Conservation (phyloP, 23 tunicate species). For the Diplosoma virens region DNA sequence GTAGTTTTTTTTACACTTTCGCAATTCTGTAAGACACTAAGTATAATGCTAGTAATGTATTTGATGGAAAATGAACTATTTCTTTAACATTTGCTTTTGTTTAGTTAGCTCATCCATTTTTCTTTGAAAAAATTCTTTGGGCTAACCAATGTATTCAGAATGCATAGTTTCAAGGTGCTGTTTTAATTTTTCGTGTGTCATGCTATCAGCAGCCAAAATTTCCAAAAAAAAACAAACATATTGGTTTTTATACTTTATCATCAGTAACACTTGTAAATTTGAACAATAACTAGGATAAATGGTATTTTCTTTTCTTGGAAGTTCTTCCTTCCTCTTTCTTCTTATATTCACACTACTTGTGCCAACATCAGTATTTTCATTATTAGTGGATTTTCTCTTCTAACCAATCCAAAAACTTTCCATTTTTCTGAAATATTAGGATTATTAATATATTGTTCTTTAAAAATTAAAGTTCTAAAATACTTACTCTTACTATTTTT, state of each 20-base stretch:
- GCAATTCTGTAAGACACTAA: neutral
- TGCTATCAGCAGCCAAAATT: neutral
- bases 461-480: neutral
- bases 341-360: no score
- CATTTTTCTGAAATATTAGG: neutral
- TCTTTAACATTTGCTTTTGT: neutral
- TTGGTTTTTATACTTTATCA: neutral
- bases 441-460: neutral
- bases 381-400: no score
- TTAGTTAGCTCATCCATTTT: no score
- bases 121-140: neutral
- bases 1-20: neutral
- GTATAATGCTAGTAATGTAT: neutral
- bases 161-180: no score
- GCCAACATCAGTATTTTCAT: no score
- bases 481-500: neutral
- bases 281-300: neutral
- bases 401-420: no score
- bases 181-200: neutral
- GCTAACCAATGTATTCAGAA: no score
- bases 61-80: neutral
- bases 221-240: neutral
- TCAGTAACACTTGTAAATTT: conserved; percentile 2
- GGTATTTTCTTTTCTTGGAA: conserved; percentile 3
- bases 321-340: conserved; percentile 4